phyloP scores from a whole-genome alignment of 2,797 vertebrate species.

The Botia almorhae region DNA sequence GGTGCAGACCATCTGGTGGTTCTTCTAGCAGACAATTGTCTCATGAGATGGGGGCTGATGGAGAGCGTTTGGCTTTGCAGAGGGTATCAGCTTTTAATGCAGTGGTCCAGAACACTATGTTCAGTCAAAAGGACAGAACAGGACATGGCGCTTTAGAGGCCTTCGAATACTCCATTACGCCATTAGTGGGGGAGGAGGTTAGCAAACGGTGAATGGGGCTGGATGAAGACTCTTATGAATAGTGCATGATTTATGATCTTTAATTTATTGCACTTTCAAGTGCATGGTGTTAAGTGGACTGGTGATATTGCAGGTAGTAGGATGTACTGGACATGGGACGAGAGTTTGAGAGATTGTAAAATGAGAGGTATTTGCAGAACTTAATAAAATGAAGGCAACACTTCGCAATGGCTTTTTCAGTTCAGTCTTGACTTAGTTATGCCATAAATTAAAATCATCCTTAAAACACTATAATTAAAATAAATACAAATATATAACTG shows the following conservation, averaged over 20 bases:
- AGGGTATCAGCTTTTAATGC: conserved; percentile 61
- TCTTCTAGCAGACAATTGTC: conserved; percentile 58
- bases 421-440: not conserved
- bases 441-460: too few relatives aligned
- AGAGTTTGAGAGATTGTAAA: not conserved
- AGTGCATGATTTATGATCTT: conserved; percentile 67
- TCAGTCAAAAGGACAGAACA: conserved; percentile 47
- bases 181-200: conserved; percentile 55
- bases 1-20: conserved; percentile 66
- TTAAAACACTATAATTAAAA: not conserved
- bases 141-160: conserved; percentile 35
- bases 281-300: conserved; percentile 44
- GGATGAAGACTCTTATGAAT: conserved; percentile 60
- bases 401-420: not conserved
- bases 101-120: conserved; percentile 65
- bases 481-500: not conserved
- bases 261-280: conserved; percentile 61
- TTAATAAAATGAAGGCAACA: not conserved
- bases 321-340: not conserved
- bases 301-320: conserved; percentile 18
- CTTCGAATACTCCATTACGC: conserved; percentile 33
- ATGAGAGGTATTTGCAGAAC: not conserved
- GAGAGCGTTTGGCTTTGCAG: conserved; percentile 61
- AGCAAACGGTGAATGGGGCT: conserved; percentile 11
- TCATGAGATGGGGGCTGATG: conserved; percentile 56